These are phyloP conservation scores for Adelphocoris suturalis DNA, from an alignment of 2,888 invertebrate genomes.

Conservation along the genomic window DNA sequence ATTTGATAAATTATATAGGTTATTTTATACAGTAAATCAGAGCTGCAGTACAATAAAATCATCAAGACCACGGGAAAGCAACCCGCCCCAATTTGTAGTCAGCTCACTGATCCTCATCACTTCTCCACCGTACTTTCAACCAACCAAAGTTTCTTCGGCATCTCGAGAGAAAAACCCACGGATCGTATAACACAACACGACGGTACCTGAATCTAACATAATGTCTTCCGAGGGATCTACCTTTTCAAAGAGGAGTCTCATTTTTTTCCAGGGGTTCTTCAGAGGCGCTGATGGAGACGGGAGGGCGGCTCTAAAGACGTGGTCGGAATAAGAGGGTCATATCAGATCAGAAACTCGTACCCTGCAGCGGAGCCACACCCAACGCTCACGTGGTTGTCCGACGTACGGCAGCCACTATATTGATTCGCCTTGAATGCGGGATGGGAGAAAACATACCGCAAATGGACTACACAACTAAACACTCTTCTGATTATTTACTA, in stretches of 20 bases:
- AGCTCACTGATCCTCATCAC: background rate
- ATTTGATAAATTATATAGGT: no score
- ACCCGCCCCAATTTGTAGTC: no score
- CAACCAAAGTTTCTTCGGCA: background rate
- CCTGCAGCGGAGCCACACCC: constrained; percentile 36
- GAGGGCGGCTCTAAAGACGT: constrained; percentile 21
- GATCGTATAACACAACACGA: background rate
- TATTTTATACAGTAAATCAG: no score
- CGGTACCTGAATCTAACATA: constrained; percentile 12
- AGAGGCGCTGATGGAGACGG: constrained; percentile 12
- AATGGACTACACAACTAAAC: background rate
- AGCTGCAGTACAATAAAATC: no score
- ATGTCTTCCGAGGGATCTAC: background rate
- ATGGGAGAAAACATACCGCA: background rate
- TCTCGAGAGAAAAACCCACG: background rate
- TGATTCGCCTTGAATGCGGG: constrained; percentile 1
- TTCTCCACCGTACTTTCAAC: background rate
- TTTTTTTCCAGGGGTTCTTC: background rate
- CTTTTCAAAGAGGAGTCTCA: background rate
- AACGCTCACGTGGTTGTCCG: constrained; percentile 46
- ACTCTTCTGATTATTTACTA: background rate
- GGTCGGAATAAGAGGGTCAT: constrained; percentile 32
- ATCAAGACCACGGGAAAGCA: no score
- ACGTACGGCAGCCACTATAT: constrained; percentile 27
- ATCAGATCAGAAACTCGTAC: constrained; percentile 25